Evolutionary conservation across 1,140 invertebrate genomes (phyloP).

Genomic region (Trichogramma pretiosum): DNA sequence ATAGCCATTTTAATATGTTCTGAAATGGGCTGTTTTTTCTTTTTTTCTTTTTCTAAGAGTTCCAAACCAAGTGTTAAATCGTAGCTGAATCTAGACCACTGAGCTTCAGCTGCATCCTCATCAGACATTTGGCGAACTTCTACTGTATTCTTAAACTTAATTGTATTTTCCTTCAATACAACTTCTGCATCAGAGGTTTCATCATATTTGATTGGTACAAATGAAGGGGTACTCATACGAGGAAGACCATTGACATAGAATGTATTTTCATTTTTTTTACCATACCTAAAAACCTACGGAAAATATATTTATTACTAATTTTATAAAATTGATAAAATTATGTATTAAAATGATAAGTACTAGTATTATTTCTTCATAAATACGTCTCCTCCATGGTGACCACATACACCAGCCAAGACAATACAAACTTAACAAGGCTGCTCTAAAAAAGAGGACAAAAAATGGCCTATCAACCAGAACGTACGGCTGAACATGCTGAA

Average conservation of each 20-base stretch:
- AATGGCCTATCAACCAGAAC: conserved; percentile 76
- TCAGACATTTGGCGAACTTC: conserved; percentile 77
- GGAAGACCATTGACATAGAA: conserved; percentile 52
- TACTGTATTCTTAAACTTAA: conserved; percentile 76
- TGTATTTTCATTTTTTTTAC: too few relatives aligned
- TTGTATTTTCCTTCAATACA: too few relatives aligned
- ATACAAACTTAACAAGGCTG: conserved; percentile 79
- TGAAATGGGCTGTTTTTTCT: conserved; percentile 60
- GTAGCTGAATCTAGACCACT: conserved; percentile 77
- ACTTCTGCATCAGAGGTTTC: conserved; percentile 71
- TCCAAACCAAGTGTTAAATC: too few relatives aligned
- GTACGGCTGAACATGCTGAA: conserved; percentile 75
- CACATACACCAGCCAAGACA: conserved; percentile 73
- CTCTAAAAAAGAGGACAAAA: conserved; percentile 82
- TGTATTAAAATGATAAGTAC: not conserved
- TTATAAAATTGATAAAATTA: not conserved
- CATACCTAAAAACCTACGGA: too few relatives aligned
- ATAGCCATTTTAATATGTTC: conserved; percentile 66
- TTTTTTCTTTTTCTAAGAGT: too few relatives aligned
- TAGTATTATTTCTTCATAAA: not conserved
- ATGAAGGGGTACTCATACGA: conserved; percentile 67
- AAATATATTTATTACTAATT: too few relatives aligned
- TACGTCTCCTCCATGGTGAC: conserved; percentile 74
- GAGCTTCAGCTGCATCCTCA: conserved; percentile 71
- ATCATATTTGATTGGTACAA: conserved; percentile 68